Evolutionary conservation across 2,888 invertebrate species (phyloP).

Genomic region (Yponomeuta sedellus): DNA sequence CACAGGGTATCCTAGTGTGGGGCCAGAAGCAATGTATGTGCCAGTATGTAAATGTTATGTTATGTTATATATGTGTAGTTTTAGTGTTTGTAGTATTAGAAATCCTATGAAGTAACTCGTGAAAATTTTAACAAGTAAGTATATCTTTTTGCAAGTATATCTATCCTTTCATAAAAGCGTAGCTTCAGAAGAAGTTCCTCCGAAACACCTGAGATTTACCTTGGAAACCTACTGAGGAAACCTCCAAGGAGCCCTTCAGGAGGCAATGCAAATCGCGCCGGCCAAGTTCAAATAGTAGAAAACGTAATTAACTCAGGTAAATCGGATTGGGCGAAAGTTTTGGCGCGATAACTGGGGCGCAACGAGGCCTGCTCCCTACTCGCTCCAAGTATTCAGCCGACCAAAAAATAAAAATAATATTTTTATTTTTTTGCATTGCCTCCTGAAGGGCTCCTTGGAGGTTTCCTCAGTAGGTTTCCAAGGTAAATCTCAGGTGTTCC

Average conservation of each 20-base stretch:
- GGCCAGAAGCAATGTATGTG: too few relatives aligned
- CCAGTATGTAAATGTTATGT: too few relatives aligned
- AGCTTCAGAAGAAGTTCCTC: slow-evolving; percentile 14
- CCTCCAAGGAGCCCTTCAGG: not conserved
- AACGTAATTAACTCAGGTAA: slow-evolving; percentile 72
- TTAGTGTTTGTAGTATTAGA: too few relatives aligned
- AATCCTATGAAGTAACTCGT: too few relatives aligned
- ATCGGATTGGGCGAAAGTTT: slow-evolving; percentile 70
- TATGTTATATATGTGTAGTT: too few relatives aligned
- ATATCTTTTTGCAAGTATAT: too few relatives aligned
- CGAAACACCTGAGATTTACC: not conserved
- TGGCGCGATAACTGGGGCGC: slow-evolving; percentile 65
- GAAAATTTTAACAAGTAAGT: too few relatives aligned
- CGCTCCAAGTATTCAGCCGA: slow-evolving; percentile 15
- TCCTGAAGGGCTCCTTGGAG: not conserved
- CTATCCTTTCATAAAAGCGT: too few relatives aligned
- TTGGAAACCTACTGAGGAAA: not conserved
- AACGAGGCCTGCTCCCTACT: slow-evolving; percentile 31
- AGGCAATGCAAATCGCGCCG: slow-evolving; percentile 5
- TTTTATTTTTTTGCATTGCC: slow-evolving; percentile 5
- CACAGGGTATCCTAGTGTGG: too few relatives aligned
- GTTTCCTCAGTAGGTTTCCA: not conserved
- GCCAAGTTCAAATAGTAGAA: slow-evolving; percentile 54
- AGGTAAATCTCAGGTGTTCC: not conserved
- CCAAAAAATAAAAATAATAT: too few relatives aligned